Conservation (phyloP, 2,113 vertebrate species). For the Sinocyclocheilus anshuiensis region DNA sequence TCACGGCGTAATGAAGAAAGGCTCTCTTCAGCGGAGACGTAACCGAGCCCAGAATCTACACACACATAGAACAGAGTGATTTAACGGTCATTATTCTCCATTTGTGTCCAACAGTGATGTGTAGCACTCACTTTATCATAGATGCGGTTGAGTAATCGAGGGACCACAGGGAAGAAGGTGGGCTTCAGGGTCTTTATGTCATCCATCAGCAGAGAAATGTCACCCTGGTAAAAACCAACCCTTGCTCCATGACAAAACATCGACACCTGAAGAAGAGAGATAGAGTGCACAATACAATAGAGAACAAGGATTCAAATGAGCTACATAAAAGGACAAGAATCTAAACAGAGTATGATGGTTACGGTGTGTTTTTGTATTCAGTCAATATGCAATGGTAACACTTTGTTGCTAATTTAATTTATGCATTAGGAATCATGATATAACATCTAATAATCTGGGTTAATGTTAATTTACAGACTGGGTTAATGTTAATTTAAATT, state of each 20-base stretch:
- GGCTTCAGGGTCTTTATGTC: slow-evolving; percentile 81
- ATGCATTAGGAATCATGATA: neutral
- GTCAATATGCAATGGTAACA: neutral
- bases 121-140: slow-evolving; percentile 76
- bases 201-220: slow-evolving; percentile 79
- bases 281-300: neutral
- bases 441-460: no score
- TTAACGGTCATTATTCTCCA: neutral
- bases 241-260: slow-evolving; percentile 79
- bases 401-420: neutral
- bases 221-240: slow-evolving; percentile 80
- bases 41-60: slow-evolving; percentile 74
- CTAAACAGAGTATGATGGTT: neutral
- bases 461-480: no score
- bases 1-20: slow-evolving; percentile 76
- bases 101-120: neutral
- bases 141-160: slow-evolving; percentile 79
- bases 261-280: slow-evolving; percentile 65
- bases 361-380: neutral
- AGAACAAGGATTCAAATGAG: neutral
- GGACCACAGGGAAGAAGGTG: slow-evolving; percentile 79
- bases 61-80: neutral
- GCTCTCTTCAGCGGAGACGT: slow-evolving; percentile 71
- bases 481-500: neutral
- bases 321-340: neutral